Evolutionary conservation across 2,888 invertebrate species (phyloP).

Genomic region (Argyresthia goedartella): DNA sequence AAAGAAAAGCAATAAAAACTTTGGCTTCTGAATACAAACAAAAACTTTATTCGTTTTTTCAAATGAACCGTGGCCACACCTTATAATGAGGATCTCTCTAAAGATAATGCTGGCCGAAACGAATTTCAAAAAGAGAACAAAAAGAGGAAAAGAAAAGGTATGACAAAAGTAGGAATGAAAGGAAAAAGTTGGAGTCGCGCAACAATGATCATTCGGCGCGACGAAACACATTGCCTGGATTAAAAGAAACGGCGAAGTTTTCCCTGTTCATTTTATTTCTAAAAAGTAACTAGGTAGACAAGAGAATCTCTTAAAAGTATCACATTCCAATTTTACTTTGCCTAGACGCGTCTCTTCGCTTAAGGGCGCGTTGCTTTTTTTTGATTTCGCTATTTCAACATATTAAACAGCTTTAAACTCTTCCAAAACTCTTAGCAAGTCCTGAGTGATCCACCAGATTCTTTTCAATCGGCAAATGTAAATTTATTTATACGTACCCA

Average conservation of each 20-base stretch:
- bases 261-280: slow-evolving; percentile 9
- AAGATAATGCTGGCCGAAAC: slow-evolving; percentile 20
- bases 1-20: slow-evolving; percentile 57
- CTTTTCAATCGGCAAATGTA: too few species aligned
- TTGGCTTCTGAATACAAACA: slow-evolving; percentile 53
- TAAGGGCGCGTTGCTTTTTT: not conserved
- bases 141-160: slow-evolving; percentile 15
- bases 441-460: too few species aligned
- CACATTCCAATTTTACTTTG: not conserved
- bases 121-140: slow-evolving; percentile 46
- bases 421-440: not conserved
- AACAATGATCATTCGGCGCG: slow-evolving; percentile 51
- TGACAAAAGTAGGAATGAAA: slow-evolving; percentile 27
- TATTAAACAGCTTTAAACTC: not conserved
- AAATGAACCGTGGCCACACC: slow-evolving; percentile 24
- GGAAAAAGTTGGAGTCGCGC: slow-evolving; percentile 26
- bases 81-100: slow-evolving; percentile 4
- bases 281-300: slow-evolving; percentile 12
- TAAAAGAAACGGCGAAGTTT: slow-evolving; percentile 32
- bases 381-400: not conserved
- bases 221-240: slow-evolving; percentile 64
- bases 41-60: slow-evolving; percentile 43
- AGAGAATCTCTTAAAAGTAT: slow-evolving; percentile 12
- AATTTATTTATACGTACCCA: too few species aligned
- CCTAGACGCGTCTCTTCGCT: not conserved